Base-by-base conservation (phyloP, 2,113 vertebrate genomes). In the Corapipo altera region DNA sequence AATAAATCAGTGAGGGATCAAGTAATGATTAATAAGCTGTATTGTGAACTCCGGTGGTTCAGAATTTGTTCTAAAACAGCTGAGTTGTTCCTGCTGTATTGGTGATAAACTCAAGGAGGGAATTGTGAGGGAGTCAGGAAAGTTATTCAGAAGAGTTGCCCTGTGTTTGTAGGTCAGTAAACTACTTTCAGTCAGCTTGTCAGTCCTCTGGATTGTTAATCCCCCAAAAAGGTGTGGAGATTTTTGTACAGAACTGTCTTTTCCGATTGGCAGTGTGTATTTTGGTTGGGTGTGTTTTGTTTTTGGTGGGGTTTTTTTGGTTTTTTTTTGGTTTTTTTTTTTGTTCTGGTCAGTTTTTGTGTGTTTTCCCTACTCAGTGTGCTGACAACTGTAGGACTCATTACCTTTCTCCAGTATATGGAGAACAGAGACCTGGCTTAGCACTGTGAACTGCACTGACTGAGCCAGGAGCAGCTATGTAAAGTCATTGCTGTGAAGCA, bases 401-500 rank as follows among this genome's bases (percentile, higher is more conserved):
- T 73, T 81, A 62, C 39, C 23, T 22, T 71, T 78, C 48, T 82
- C 41, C 23, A 51, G 67, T 77, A 22, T 58, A 15, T 52, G 64
- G 59, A 70, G 79, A 73, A 5, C 46, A 93, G 85, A 41, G 82
- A 30, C 37, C 75, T 88, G 67, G 26, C 54, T 90, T 83, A 83
- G 58, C 28, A 9, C 41, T 73, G 49, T 69, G 67, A 73, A 70
- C 90, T 92, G 49, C 67, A 37, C 28, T 69, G 39, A 15, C 24
- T 79, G 78, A 94, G 58, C 75, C 49, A 70, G 91, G 66, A 69
- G 28, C 51, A 85, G 75, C 85, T 90, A 17, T 80, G 72, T 90
- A 8, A 88, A 91, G 75, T 92, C 43, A 81, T 12, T 70, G 39
- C 90, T 80, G 35, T 83, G 92, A 88, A 95, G 48, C 79, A 88